Percentiles rank a stretch among this genome's conserved stretches.
These are phyloP conservation scores for Podarcis cretensis DNA, from an alignment of 2,113 vertebrate species.

Conservation along the genomic window DNA sequence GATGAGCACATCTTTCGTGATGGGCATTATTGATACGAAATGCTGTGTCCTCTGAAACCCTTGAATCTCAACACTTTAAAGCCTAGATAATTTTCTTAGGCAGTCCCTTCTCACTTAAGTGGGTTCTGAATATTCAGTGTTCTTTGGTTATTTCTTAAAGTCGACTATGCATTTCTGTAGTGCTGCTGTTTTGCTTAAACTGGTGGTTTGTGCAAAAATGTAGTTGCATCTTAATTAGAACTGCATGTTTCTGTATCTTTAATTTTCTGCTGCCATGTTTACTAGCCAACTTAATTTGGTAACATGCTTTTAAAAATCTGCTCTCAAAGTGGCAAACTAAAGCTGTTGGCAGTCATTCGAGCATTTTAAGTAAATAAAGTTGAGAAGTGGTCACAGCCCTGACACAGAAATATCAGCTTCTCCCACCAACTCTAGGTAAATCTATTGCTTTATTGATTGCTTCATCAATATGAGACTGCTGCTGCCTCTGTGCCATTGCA, in stretches of 20 bases:
- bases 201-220: conserved; percentile 21
- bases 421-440: not conserved
- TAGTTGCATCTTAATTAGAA: conserved; percentile 2
- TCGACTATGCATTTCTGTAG: conserved; percentile 3
- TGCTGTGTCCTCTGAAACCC: not conserved
- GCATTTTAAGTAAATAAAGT: not conserved
- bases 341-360: not conserved
- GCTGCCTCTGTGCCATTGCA: not conserved
- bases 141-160: not conserved
- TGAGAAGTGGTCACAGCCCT: not conserved
- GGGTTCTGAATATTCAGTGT: not conserved
- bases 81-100: not conserved
- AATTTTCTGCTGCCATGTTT: conserved; percentile 9
- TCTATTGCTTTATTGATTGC: not conserved
- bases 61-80: conserved; percentile 31
- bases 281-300: not conserved
- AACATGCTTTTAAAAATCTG: not conserved
- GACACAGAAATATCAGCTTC: not conserved
- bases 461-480: not conserved
- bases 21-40: conserved; percentile 21
- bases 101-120: conserved; percentile 8
- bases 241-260: conserved; percentile 20
- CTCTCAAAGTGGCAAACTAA: not conserved
- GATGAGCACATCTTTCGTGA: conserved; percentile 22
- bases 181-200: not conserved